phyloP scores from a whole-genome alignment of 2,797 vertebrate genomes.

The Setipinna tenuifilis region DNA sequence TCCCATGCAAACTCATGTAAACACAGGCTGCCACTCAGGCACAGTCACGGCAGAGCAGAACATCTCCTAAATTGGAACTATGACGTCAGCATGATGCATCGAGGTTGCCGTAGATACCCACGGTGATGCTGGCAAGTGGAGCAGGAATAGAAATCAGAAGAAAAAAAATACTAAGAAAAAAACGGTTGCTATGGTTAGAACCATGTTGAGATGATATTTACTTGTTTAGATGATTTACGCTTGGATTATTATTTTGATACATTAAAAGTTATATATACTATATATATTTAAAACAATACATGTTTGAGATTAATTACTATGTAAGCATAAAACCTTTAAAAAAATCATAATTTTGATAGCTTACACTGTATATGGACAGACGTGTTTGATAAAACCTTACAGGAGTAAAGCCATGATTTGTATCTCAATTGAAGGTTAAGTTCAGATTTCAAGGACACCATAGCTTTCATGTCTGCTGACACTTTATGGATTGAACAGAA shows the following conservation, averaged over 20 bases:
- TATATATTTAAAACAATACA: no score
- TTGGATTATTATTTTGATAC: neutral
- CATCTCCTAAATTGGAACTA: neutral
- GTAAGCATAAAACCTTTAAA: no score
- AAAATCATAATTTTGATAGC: no score
- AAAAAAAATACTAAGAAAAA: neutral
- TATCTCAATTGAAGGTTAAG: neutral
- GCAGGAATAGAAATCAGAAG: neutral
- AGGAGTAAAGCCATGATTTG: no score
- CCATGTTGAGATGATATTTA: neutral
- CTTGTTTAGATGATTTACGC: neutral
- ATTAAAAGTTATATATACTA: neutral
- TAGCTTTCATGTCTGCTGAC: neutral
- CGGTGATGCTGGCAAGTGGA: neutral
- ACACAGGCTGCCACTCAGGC: neutral
- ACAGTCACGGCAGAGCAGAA: neutral
- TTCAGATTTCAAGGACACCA: neutral
- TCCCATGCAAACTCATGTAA: conserved; percentile 22
- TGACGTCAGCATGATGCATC: conserved; percentile 4
- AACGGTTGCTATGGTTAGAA: neutral
- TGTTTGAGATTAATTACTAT: no score
- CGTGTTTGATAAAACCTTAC: no score
- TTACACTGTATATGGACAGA: no score
- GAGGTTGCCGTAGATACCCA: conserved; percentile 10
- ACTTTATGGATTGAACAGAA: neutral